These are phyloP conservation scores for Goniozus legneri DNA, from an alignment of 1,140 invertebrate species.

Conservation along the genomic window DNA sequence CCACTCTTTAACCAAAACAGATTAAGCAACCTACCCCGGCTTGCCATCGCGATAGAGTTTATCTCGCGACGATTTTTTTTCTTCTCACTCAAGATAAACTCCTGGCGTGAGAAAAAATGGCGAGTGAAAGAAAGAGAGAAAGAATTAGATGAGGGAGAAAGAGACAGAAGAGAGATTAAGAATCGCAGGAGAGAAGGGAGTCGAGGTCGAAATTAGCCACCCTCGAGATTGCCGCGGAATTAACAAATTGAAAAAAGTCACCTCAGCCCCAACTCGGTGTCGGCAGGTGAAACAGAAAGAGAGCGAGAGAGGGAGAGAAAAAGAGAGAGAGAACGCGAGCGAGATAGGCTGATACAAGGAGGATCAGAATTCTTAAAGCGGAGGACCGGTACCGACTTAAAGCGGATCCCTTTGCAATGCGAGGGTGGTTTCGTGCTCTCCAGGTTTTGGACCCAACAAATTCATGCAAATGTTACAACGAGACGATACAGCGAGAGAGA, in stretches of 20 bases:
- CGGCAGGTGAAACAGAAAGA: too few species aligned
- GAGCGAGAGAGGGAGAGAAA: too few species aligned
- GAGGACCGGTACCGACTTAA: conserved; percentile 11
- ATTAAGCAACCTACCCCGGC: too few species aligned
- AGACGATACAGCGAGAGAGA: too few species aligned
- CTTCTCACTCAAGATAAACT: background rate
- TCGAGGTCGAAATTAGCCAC: conserved; percentile 39
- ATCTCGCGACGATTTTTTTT: too few species aligned
- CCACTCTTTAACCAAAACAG: too few species aligned
- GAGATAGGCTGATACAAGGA: too few species aligned
- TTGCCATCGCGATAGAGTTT: too few species aligned
- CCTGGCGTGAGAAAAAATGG: conserved; percentile 1
- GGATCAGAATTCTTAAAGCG: too few species aligned
- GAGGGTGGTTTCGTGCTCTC: conserved; percentile 18
- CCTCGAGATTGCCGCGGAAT: conserved; percentile 44
- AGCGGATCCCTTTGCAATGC: conserved; percentile 27
- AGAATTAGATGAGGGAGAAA: conserved; percentile 5
- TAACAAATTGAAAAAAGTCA: conserved; percentile 49
- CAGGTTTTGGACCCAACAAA: conserved; percentile 39
- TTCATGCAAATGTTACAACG: conserved; percentile 41
- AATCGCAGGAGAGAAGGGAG: conserved; percentile 22
- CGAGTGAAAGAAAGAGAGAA: background rate
- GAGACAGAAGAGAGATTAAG: conserved; percentile 34
- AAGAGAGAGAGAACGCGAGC: too few species aligned
- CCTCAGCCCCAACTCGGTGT: conserved; percentile 18